Conservation (phyloP, 2,797 vertebrate species). For the Potorous gilbertii region DNA sequence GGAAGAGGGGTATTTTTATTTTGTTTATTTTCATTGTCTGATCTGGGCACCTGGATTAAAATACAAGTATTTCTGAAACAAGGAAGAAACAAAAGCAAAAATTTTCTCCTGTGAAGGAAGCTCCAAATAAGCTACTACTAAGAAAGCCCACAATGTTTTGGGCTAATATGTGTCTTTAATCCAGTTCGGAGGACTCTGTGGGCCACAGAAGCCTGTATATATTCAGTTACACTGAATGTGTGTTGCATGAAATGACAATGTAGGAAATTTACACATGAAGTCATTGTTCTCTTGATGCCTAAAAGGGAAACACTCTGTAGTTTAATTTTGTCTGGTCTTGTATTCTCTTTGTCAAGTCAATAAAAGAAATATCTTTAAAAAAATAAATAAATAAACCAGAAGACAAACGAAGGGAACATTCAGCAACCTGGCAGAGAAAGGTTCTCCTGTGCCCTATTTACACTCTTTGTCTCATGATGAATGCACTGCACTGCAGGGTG, state of each 20-base stretch:
- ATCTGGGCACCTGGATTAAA: conserved; percentile 44
- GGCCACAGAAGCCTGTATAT: conserved; percentile 51
- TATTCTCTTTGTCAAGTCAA: conserved; percentile 70
- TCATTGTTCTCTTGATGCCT: conserved; percentile 61
- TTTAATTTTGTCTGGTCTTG: conserved; percentile 67
- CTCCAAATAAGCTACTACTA: background rate
- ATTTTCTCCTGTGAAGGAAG: conserved; percentile 20
- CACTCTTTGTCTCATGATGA: conserved; percentile 52
- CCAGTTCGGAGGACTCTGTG: conserved; percentile 24
- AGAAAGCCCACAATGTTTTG: background rate
- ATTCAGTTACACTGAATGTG: conserved; percentile 39
- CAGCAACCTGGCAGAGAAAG: conserved; percentile 48
- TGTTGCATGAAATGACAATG: conserved; percentile 65
- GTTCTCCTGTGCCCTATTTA: conserved; percentile 27
- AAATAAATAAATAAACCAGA: conserved; percentile 58
- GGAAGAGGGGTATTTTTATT: background rate
- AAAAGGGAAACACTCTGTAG: conserved; percentile 66
- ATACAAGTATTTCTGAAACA: background rate
- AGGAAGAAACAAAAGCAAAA: conserved; percentile 48
- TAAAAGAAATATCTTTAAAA: conserved; percentile 70
- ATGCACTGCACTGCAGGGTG: conserved; percentile 25
- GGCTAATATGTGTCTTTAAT: conserved; percentile 19
- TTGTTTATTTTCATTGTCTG: conserved; percentile 45
- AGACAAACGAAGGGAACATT: conserved; percentile 58
- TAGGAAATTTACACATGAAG: conserved; percentile 58